Evolutionary conservation across 2,888 invertebrate species (phyloP).

Genomic region (Elegia similella): DNA sequence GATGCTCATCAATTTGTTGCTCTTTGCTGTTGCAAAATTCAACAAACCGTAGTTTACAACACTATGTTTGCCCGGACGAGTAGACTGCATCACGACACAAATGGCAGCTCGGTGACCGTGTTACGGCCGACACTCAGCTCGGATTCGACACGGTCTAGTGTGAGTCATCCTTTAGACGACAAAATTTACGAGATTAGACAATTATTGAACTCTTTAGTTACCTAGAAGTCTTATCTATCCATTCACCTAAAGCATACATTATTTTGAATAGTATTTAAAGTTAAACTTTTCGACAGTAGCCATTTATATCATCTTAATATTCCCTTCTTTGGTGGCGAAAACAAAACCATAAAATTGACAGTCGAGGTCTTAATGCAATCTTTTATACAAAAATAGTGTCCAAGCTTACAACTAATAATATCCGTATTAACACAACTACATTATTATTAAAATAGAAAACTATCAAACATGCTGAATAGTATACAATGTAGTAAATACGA

Average conservation of each 20-base stretch:
- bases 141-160: too few species aligned
- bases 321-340: not conserved
- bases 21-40: too few species aligned
- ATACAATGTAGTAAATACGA: slow-evolving; percentile 40
- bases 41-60: too few species aligned
- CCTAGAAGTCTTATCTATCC: not conserved
- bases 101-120: too few species aligned
- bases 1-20: too few species aligned
- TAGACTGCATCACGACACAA: too few species aligned
- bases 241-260: not conserved
- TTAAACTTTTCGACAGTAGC: not conserved
- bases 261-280: not conserved
- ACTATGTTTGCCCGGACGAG: too few species aligned
- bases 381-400: slow-evolving; percentile 32
- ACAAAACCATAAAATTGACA: not conserved
- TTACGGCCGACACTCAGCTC: too few species aligned
- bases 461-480: slow-evolving; percentile 31
- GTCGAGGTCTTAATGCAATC: not conserved
- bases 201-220: not conserved
- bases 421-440: slow-evolving; percentile 26
- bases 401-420: slow-evolving; percentile 27
- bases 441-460: slow-evolving; percentile 33
- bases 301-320: not conserved
- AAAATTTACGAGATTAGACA: too few species aligned
- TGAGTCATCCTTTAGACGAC: too few species aligned